phyloP scores from a whole-genome alignment of 2,888 invertebrate species.

The Clistopyga incitator region DNA sequence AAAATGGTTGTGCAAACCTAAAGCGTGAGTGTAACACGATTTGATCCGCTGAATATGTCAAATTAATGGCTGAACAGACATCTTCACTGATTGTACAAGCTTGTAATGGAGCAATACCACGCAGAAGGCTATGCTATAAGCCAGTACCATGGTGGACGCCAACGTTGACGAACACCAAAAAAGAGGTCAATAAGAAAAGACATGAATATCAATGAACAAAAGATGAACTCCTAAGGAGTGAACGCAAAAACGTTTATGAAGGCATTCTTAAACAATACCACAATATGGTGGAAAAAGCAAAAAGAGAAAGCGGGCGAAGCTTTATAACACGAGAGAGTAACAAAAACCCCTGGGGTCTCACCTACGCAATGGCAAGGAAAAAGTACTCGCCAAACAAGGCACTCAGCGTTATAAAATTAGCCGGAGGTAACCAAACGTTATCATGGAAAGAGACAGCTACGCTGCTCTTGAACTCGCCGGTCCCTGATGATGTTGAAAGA shows the following conservation, averaged over 20 bases:
- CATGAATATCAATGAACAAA: neutral
- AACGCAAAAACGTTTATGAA: neutral
- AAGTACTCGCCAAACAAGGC: neutral
- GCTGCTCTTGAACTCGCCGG: neutral
- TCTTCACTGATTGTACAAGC: neutral
- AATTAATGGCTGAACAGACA: neutral
- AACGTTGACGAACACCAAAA: neutral
- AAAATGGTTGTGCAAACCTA: too few relatives aligned
- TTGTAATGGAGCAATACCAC: neutral
- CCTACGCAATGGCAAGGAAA: neutral
- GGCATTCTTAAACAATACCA: neutral
- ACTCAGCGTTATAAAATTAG: neutral
- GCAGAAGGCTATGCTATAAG: neutral
- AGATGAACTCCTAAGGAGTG: neutral
- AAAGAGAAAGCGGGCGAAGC: neutral
- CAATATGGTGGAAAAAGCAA: neutral
- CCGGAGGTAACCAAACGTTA: neutral
- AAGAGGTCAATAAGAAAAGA: neutral
- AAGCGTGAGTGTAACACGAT: too few relatives aligned
- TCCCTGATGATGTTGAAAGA: neutral
- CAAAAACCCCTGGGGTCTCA: slow-evolving; percentile 6
- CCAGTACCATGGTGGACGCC: neutral
- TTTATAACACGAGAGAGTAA: neutral
- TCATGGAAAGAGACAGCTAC: neutral
- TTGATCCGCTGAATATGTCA: too few relatives aligned